Evolutionary conservation across 2,797 vertebrate genomes (phyloP), one percentile per base, ranked within the genome.

Genomic region (Schizothorax lantsangensis): DNA sequence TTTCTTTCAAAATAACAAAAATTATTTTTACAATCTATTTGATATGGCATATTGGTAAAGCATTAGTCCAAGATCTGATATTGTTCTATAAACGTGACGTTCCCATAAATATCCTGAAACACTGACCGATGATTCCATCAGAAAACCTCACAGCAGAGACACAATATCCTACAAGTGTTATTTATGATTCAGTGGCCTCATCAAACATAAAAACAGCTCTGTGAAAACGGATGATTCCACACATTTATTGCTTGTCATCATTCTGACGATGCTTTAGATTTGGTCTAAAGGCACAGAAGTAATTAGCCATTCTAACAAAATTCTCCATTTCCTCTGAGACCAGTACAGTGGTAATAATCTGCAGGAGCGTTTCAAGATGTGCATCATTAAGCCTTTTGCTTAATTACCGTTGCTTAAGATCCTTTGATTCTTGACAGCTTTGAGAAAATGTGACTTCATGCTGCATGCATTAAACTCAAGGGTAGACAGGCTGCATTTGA

Each of bases 291-390:
- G 47, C 68, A 69, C 36, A 2, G 19, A 77, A 15, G 26, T 68
- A 82, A 64, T 79, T 66, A 49, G 57, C 78, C 72, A 45, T 82
- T 85, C 52, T 72, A 62, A 26, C 38, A 23, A 52, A n/a, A 77
- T 47, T 33, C 38, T 68, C 54, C 14, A 26, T 21, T 45, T 74
- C 73, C 73, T 71, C 17, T 14, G 79, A 69, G 68, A n/a, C 38
- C 7, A 59, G 49, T 52, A 54, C 75, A 73, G 40, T 72, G 81
- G 71, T 86, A 74, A 86, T 88, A 80, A 86, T 82, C 84, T 87
- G 71, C 75, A 30, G 26, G 75, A 68, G 74, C 78, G 23, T 64
- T 74, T 84, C 30, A 69, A 69, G 47, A 14, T 33, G 10, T 52
- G 33, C 26, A 62, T 79, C 79, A 85, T 79, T 43, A 66, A 54